Conservation (phyloP, 92 coral and sea anemone species). For the Palythoa heliodiscus region DNA sequence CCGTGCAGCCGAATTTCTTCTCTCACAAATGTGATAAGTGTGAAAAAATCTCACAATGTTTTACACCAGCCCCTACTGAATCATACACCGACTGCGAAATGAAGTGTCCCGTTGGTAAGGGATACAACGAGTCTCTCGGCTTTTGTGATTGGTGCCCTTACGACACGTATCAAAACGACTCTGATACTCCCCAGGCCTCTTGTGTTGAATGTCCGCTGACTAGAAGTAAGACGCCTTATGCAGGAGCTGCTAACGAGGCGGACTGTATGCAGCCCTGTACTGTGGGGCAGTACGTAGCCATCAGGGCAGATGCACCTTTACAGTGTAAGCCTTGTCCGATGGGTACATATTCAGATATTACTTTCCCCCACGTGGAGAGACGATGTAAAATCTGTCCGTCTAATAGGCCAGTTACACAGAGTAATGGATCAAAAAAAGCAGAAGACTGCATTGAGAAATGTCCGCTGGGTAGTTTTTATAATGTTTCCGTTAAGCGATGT, state of each 20-base stretch:
- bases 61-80: conserved; percentile 6
- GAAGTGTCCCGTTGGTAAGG: conserved; percentile 40
- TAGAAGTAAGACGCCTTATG: conserved; percentile 18
- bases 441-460: conserved; percentile 34
- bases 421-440: conserved; percentile 31
- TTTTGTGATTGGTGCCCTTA: conserved; percentile 46
- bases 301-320: neutral
- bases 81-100: conserved; percentile 27
- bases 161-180: conserved; percentile 25
- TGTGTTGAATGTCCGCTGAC: conserved; percentile 13
- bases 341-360: conserved; percentile 24
- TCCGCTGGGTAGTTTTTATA: neutral
- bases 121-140: conserved; percentile 27
- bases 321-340: conserved; percentile 32
- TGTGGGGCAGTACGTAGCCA: conserved; percentile 26
- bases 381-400: conserved; percentile 23
- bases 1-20: neutral
- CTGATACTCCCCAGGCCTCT: neutral
- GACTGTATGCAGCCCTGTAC: conserved; percentile 28
- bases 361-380: conserved; percentile 14
- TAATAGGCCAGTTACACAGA: conserved; percentile 19
- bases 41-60: neutral
- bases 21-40: conserved; percentile 20
- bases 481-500: conserved; percentile 24
- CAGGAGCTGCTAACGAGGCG: conserved; percentile 30